These are phyloP conservation scores for Cacoxenus indagator DNA, from an alignment of 2,888 invertebrate species.

Conservation along the genomic window DNA sequence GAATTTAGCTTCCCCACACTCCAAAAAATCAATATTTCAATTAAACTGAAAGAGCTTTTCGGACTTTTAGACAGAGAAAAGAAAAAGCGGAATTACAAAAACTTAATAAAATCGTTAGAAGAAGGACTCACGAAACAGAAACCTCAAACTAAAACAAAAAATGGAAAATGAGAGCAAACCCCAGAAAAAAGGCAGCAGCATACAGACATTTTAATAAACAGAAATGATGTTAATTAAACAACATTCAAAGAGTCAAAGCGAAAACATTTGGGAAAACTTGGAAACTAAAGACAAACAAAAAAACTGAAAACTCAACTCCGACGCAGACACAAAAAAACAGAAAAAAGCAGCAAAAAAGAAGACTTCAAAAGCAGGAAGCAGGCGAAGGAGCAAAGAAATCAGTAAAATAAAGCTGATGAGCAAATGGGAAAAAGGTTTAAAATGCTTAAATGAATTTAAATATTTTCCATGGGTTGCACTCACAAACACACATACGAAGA, in stretches of 20 bases:
- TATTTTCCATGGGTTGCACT: conserved; percentile 33
- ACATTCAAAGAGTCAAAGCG: conserved; percentile 37
- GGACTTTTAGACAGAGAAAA: neutral
- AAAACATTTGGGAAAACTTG: conserved; percentile 24
- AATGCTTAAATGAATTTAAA: conserved; percentile 50
- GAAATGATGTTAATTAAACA: conserved; percentile 48
- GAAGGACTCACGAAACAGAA: neutral
- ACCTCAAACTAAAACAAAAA: conserved; percentile 23
- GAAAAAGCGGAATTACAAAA: conserved; percentile 24
- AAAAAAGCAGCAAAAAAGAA: conserved; percentile 19
- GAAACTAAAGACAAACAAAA: neutral
- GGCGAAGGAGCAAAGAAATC: conserved; percentile 28
- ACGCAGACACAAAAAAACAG: conserved; percentile 18
- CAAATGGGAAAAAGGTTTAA: conserved; percentile 22
- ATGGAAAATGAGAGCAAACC: conserved; percentile 1
- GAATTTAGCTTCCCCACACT: neutral
- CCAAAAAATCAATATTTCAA: conserved; percentile 4
- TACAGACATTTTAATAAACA: conserved; percentile 21
- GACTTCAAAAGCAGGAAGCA: conserved; percentile 1
- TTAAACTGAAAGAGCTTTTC: neutral
- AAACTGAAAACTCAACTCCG: conserved; percentile 9
- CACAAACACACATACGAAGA: conserved; percentile 25
- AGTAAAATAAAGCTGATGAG: neutral
- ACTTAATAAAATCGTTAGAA: conserved; percentile 29
- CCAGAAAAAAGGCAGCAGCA: conserved; percentile 2